Conservation (phyloP, 2,888 invertebrate species). For the Liodrosophila aerea region DNA sequence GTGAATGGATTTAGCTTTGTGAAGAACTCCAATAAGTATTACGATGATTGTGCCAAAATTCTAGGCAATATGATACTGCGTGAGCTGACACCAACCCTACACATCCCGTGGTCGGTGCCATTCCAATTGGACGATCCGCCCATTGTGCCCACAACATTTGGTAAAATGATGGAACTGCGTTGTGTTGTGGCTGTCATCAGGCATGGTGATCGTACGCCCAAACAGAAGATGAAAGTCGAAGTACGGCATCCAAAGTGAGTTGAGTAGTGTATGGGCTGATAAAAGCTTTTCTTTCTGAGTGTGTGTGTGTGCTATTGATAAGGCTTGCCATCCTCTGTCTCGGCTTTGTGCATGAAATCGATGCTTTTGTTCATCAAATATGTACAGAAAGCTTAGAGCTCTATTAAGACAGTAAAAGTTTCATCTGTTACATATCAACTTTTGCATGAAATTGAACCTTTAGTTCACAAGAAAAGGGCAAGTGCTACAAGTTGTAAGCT, state of each 20-base stretch:
- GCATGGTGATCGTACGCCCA: constrained; percentile 99
- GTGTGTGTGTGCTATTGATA: not conserved
- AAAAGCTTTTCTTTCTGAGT: not conserved
- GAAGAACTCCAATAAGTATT: constrained; percentile 99
- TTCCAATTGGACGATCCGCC: constrained; percentile 99
- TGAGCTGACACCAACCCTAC: constrained; percentile 96
- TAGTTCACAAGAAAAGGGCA: no score
- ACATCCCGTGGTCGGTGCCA: constrained; percentile 98
- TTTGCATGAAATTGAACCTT: no score
- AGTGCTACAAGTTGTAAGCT: no score
- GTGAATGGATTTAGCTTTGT: constrained; percentile 99
- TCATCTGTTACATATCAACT: no score
- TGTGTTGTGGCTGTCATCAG: constrained; percentile 99
- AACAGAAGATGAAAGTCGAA: constrained; percentile 99
- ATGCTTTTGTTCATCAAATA: no score
- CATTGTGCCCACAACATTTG: constrained; percentile 98
- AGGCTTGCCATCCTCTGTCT: no score
- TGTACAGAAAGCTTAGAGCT: no score
- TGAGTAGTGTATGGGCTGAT: constrained; percentile 78
- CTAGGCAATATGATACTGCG: constrained; percentile 98
- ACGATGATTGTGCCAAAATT: constrained; percentile 99
- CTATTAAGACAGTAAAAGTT: no score
- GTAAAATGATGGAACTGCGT: constrained; percentile 96
- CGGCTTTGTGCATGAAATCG: no score
- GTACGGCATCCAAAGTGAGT: constrained; percentile 95